phyloP scores from a whole-genome alignment of 2,797 vertebrate genomes.

The Rhynchotus rufescens region DNA sequence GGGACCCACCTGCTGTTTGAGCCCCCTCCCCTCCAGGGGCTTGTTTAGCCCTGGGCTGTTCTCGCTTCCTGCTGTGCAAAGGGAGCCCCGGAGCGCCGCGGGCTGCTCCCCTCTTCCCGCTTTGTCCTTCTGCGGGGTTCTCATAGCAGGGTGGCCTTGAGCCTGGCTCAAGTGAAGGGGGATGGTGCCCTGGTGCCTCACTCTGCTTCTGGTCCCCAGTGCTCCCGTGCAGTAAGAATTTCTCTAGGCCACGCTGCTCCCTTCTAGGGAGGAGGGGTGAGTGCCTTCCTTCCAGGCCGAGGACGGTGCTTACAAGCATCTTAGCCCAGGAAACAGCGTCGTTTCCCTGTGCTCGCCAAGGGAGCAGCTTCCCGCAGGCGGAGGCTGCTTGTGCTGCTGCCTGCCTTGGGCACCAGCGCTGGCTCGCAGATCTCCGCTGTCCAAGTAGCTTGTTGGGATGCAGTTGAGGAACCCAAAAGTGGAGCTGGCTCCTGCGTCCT shows the following conservation, averaged over 20 bases:
- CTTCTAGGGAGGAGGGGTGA: background rate
- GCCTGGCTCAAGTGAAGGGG: accelerated
- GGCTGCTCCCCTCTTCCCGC: accelerated
- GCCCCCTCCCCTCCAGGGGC: background rate
- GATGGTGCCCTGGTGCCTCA: background rate
- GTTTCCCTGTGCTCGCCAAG: background rate
- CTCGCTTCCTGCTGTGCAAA: background rate
- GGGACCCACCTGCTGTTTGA: too few relatives aligned
- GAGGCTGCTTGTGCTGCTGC: accelerated
- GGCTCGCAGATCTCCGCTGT: background rate
- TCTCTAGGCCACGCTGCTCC: background rate
- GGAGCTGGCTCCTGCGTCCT: background rate
- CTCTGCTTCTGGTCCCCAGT: background rate
- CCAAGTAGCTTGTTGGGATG: background rate
- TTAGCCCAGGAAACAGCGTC: too few relatives aligned
- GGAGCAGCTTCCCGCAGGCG: background rate
- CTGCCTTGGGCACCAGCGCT: background rate
- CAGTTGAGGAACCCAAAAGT: background rate
- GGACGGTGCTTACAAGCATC: background rate
- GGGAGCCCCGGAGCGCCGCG: accelerated
- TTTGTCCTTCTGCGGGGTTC: background rate
- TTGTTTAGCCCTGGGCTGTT: background rate
- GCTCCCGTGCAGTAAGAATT: background rate
- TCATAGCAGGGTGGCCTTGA: accelerated
- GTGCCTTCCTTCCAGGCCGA: background rate